Evolutionary conservation across 2,113 vertebrate genomes (phyloP).

Genomic region (Casuarius casuarius): DNA sequence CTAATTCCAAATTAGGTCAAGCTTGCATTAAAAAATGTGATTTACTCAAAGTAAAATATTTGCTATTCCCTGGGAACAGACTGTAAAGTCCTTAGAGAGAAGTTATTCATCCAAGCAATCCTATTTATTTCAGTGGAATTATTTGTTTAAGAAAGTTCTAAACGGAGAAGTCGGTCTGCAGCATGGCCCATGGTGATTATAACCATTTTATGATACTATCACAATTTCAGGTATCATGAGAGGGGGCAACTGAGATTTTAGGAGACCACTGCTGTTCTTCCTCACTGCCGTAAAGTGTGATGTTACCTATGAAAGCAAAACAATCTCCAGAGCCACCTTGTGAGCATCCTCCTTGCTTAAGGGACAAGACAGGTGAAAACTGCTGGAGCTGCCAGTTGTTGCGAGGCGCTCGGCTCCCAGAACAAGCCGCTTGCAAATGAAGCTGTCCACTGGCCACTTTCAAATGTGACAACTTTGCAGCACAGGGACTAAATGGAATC

Average conservation of each 20-base stretch:
- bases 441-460: not conserved
- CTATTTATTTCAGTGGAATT: not conserved
- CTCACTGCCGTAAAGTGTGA: not conserved
- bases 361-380: not conserved
- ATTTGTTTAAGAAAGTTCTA: not conserved
- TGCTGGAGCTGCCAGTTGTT: not conserved
- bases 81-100: not conserved
- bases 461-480: not conserved
- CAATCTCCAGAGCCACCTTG: not conserved
- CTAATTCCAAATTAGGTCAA: not conserved
- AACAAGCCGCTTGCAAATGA: not conserved
- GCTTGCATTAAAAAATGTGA: conserved; percentile 2
- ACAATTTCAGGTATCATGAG: not conserved
- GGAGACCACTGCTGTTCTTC: not conserved
- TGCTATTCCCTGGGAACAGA: conserved; percentile 22
- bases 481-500: not conserved
- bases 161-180: not conserved
- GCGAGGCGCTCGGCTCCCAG: not conserved
- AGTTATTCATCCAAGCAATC: not conserved
- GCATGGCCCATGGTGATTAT: not conserved
- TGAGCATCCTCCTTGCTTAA: not conserved
- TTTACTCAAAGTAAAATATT: conserved; percentile 29
- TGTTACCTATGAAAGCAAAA: not conserved
- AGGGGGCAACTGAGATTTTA: not conserved
- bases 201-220: not conserved